Evolutionary conservation across 2,888 invertebrate species (phyloP), one percentile per base, ranked within the genome.

Genomic region (Zootermopsis nevadensis): DNA sequence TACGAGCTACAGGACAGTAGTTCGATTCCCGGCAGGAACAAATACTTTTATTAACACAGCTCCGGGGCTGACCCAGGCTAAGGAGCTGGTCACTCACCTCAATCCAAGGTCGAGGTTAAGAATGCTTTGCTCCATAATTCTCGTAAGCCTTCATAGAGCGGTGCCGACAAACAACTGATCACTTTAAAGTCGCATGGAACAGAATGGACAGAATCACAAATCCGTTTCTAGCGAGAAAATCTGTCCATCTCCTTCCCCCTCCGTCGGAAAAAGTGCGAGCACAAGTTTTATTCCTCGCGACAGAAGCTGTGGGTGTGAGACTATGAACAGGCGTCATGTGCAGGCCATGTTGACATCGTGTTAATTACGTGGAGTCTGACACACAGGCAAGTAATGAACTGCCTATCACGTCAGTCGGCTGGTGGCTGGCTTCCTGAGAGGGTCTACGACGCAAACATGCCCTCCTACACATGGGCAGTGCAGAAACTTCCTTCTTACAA

Each of bases 331-430:
- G 31, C 33, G 74, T 74, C 74, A 74, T n/a, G 35, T 42, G n/a
- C 74, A 74, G 42, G n/a, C 42, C 42, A 1, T 74, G 74, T 74
- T 79, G 79, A 66, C 79, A 79, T 35, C 55, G 79, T 79, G 79
- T 79, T 79, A 79, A 79, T 79, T 79, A 79, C 79, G 42, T 76
- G 31, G 79, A 66, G 53, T n/a, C 79, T 66, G 66, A 38, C 66
- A 60, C 66, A 79, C 79, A 10, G 38, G 76, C 79, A 35, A 60
- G 79, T 79, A 79, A 79, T 79, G 79, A 79, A 60, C 77, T 79
- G 76, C 60, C 79, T 79, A 55, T 79, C 79, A 79, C 79, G 35
- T 30, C n/a, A 66, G 66, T 27, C 30, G 22, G 66, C 79, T 76
- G 42, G n/a, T n/a, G 27, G 48, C 24, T 6, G 76, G n/a, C n/a